Percentiles rank a stretch among this genome's conserved stretches.
These are phyloP conservation scores for Noctua fimbriata DNA, from an alignment of 2,888 invertebrate species.

Conservation along the genomic window DNA sequence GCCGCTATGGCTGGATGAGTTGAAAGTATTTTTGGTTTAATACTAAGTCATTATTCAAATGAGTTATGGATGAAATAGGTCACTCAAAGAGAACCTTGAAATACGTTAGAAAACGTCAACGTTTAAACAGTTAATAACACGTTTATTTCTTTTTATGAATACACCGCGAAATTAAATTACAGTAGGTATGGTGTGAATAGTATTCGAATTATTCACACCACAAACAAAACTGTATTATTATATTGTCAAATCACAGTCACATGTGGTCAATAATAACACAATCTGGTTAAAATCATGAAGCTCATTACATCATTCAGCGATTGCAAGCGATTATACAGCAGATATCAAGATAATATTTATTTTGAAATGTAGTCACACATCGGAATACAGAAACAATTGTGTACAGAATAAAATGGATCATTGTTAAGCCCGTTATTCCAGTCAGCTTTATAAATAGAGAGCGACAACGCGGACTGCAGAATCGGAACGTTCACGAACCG, in stretches of 20 bases:
- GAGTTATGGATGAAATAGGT: slow-evolving; percentile 5
- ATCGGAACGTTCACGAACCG: slow-evolving; percentile 45
- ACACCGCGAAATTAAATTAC: background rate
- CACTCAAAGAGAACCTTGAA: background rate
- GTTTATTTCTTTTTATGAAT: background rate
- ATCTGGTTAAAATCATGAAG: slow-evolving; percentile 20
- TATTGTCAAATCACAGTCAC: background rate
- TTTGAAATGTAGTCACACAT: slow-evolving; percentile 63
- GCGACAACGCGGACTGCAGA: slow-evolving; percentile 69
- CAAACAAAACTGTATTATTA: background rate
- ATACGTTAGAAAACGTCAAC: background rate
- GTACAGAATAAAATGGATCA: slow-evolving; percentile 70
- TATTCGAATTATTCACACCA: background rate
- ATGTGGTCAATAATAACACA: slow-evolving; percentile 1
- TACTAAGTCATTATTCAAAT: background rate
- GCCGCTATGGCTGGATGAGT: background rate
- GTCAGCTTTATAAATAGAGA: slow-evolving; percentile 74
- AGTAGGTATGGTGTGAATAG: background rate
- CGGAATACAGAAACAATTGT: slow-evolving; percentile 64
- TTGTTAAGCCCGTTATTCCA: slow-evolving; percentile 72
- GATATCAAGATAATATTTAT: slow-evolving; percentile 57
- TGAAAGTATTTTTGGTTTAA: slow-evolving; percentile 4
- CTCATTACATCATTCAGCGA: slow-evolving; percentile 17
- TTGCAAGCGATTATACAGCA: slow-evolving; percentile 13
- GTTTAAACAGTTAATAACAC: background rate